These are phyloP conservation scores for Eudasyphora cyanicolor DNA, from an alignment of 2,888 invertebrate genomes.

Conservation along the genomic window DNA sequence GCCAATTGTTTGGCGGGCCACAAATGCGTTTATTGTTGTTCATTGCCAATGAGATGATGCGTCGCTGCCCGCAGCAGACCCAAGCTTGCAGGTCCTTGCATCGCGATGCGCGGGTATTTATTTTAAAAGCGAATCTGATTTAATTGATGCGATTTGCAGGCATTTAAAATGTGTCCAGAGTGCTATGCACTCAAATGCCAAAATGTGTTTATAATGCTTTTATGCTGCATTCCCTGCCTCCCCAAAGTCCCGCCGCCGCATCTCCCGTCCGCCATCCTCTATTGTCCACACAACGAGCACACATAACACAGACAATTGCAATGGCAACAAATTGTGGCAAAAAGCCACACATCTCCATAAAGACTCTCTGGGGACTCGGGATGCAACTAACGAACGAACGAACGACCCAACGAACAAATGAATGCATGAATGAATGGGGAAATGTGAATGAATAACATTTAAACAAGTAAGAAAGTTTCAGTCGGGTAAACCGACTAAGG, in stretches of 20 bases:
- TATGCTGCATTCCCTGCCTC: not conserved
- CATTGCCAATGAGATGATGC: not conserved
- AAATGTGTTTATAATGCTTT: slow-evolving; percentile 33
- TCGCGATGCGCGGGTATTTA: slow-evolving; percentile 6
- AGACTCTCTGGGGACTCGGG: not conserved
- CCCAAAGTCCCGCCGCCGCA: too few species aligned
- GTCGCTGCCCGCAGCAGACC: not conserved
- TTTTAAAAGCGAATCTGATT: slow-evolving; percentile 23
- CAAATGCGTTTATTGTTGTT: not conserved
- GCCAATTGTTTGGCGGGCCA: slow-evolving; percentile 21
- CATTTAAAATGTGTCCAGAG: slow-evolving; percentile 10
- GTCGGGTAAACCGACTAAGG: too few species aligned
- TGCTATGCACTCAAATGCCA: slow-evolving; percentile 7
- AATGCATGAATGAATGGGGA: not conserved
- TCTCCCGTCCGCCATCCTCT: too few species aligned
- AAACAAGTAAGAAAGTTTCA: too few species aligned
- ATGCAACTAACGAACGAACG: not conserved
- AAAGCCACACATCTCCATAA: too few species aligned
- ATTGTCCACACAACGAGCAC: not conserved
- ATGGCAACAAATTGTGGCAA: too few species aligned
- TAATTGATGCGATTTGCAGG: slow-evolving; percentile 17
- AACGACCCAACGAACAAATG: not conserved
- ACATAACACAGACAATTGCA: not conserved
- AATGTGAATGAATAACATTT: slow-evolving; percentile 49
- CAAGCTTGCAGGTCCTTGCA: too few species aligned